Base-by-base conservation (phyloP, 2,113 vertebrate species). In the Connochaetes taurinus region DNA sequence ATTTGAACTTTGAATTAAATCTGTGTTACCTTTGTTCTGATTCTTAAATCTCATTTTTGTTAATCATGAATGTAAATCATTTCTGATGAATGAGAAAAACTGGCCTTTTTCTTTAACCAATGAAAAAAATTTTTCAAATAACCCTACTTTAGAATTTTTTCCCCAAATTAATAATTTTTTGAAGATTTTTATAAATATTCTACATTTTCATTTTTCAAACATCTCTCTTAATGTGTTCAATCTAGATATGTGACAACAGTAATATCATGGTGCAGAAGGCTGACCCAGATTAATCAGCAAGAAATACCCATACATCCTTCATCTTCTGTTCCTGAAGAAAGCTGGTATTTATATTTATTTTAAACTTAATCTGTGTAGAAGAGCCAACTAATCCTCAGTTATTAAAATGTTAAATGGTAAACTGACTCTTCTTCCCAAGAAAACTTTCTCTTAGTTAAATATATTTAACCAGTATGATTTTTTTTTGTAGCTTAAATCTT, bases 201-300 rank as follows among this genome's bases (percentile, higher is more conserved):
- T 93, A 10, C 7, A 52, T 43, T 9, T 91, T 96, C 11, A 4
- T 62, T 95, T 93, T 95, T 86, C 50, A 94, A 45, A 17, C 89
- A 47, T 91, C 83, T 95, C 4, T 97, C 96, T 92, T 87, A 97
- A 62, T 91, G 2, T 98, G 25, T 3, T 98, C 90, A 60, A 97
- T 52, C 31, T 95, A 99, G 99, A 45, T 99, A 99, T 62, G 98
- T 99, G 96, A 97, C 87, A 97, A 71, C 98, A 80, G 98, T 98
- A 81, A 96, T 98, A 58, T 97, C 98, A 62, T 99, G 99, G 99
- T 99, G 99, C 97, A 97, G 94, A 96, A 97, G 87, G 97, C 45
- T 99, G 90, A 98, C 96, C 92, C 97, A 96, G 21, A 84, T 58
- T 23, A 33, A 94, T 81, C 86, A 80, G 33, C 95, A 57, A 31